A percentile compares a stretch with the other conserved stretches of the same genome.
Conservation (phyloP, 2,888 invertebrate genomes). For the Tipula lateralis region DNA sequence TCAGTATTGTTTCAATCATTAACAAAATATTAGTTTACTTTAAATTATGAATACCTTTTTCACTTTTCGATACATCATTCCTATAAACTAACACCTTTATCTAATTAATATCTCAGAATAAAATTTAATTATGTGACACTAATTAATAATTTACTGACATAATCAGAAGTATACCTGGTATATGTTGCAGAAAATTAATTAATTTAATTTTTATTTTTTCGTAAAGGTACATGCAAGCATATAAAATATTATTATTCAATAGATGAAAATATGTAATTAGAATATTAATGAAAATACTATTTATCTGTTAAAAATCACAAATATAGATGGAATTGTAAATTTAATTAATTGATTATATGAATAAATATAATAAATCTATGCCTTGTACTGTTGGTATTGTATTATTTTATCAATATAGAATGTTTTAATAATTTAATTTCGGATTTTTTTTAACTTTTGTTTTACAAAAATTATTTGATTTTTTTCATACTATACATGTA, state of each 20-base stretch:
- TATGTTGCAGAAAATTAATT: neutral
- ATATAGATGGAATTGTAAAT: neutral
- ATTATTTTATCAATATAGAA: neutral
- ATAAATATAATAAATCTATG: neutral
- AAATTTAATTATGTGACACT: neutral
- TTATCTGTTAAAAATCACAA: neutral
- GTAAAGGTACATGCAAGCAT: neutral
- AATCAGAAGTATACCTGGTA: neutral
- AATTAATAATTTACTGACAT: neutral
- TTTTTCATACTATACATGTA: neutral
- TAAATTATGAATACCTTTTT: too few relatives aligned
- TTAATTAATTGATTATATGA: conserved; percentile 6
- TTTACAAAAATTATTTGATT: neutral
- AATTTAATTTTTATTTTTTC: neutral
- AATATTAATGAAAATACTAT: neutral
- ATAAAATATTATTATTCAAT: neutral
- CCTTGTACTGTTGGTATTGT: neutral
- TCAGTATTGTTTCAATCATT: too few relatives aligned
- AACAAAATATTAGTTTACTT: too few relatives aligned
- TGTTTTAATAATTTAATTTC: neutral
- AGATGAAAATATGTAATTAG: conserved; percentile 11
- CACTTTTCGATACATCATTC: too few relatives aligned
- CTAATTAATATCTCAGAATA: too few relatives aligned
- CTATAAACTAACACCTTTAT: too few relatives aligned
- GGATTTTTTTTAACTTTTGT: neutral